These are phyloP conservation scores for Odobenus rosmarus DNA, from an alignment of 2,113 vertebrate genomes.

Conservation along the genomic window DNA sequence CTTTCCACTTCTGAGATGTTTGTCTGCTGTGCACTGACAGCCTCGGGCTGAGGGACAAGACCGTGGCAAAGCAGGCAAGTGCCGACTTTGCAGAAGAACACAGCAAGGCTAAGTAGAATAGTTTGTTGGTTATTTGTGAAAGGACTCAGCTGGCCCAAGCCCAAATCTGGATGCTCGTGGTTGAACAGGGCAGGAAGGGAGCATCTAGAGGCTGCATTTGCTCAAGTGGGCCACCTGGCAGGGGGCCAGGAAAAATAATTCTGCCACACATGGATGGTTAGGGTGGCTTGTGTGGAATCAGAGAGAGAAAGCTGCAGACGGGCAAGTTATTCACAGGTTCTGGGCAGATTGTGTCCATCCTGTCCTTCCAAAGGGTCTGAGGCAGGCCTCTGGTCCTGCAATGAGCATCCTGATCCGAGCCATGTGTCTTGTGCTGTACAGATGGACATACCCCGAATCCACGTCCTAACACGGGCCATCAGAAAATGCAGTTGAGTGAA, in stretches of 20 bases:
- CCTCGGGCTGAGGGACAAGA: not conserved
- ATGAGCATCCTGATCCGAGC: rapidly evolving
- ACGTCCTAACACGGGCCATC: not conserved
- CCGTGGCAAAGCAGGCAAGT: rapidly evolving
- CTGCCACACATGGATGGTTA: rapidly evolving
- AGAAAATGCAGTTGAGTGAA: not conserved
- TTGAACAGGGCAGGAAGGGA: no score
- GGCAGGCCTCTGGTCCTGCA: not conserved
- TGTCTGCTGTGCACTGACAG: rapidly evolving
- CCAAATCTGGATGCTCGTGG: no score
- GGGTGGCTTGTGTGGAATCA: not conserved
- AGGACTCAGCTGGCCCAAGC: not conserved
- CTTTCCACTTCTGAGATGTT: not conserved
- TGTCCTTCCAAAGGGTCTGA: not conserved
- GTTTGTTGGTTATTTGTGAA: not conserved
- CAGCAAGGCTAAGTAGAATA: rapidly evolving
- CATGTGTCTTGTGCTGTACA: not conserved
- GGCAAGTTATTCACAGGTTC: rapidly evolving
- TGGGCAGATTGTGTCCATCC: rapidly evolving
- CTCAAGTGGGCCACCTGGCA: not conserved
- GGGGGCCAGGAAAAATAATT: no score
- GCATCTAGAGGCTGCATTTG: not conserved
- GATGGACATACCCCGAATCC: no score
- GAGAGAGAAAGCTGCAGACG: rapidly evolving
- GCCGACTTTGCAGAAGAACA: not conserved